These are phyloP conservation scores for Cotesia vestalis DNA, from an alignment of 1,140 invertebrate genomes.

Conservation along the genomic window DNA sequence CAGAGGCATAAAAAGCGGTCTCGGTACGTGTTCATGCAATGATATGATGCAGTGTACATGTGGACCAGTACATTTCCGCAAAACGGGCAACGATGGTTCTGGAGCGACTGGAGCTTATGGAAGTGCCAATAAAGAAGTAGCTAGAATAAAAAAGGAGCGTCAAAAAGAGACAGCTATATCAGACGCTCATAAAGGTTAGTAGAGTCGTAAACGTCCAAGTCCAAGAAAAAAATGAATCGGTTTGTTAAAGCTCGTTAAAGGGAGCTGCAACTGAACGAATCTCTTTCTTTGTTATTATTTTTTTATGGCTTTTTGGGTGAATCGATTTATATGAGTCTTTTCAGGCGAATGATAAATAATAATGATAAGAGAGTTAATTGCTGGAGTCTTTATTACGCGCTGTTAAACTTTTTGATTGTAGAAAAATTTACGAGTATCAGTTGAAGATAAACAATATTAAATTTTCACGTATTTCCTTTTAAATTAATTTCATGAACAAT, in stretches of 20 bases:
- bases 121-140: conserved; percentile 36
- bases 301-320: no score
- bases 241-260: conserved; percentile 4
- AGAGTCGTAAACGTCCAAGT: conserved; percentile 14
- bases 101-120: conserved; percentile 3
- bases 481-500: no score
- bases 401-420: no score
- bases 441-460: no score
- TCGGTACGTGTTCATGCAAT: conserved; percentile 65
- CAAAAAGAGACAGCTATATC: conserved; percentile 44
- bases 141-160: conserved; percentile 45
- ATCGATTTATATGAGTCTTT: conserved; percentile 8
- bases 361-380: no score
- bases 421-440: no score
- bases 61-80: conserved; percentile 43
- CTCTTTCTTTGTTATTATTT: no score
- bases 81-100: conserved; percentile 4
- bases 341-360: no score
- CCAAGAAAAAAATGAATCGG: background rate
- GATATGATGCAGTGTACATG: conserved; percentile 62
- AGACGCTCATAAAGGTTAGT: conserved; percentile 52
- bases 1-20: conserved; percentile 63
- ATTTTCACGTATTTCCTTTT: no score
- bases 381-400: no score
- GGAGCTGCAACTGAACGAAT: background rate